Conservation (phyloP, 2,888 invertebrate genomes). For the Hipparchia sbordonii region DNA sequence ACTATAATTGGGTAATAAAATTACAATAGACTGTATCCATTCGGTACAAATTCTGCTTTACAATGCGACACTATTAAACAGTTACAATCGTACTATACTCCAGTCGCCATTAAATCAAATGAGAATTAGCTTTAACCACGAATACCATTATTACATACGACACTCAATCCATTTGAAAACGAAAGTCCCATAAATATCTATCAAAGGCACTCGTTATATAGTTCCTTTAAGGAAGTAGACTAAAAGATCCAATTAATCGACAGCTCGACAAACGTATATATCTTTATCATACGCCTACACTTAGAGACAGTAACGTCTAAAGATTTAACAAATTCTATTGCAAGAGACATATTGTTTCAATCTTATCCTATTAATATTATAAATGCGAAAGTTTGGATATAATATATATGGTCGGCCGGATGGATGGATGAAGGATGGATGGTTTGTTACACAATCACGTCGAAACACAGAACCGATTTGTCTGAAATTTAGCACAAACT, state of each 20-base stretch:
- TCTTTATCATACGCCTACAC: conserved; percentile 20
- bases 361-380: too few relatives aligned
- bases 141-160: conserved; percentile 15
- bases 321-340: neutral
- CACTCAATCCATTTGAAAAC: conserved; percentile 1
- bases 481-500: too few relatives aligned
- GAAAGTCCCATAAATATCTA: conserved; percentile 12
- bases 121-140: conserved; percentile 9
- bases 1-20: neutral
- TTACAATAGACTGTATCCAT: neutral
- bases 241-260: conserved; percentile 12
- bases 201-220: neutral
- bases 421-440: too few relatives aligned
- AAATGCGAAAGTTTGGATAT: too few relatives aligned
- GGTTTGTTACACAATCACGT: too few relatives aligned
- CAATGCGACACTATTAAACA: neutral
- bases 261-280: conserved; percentile 1
- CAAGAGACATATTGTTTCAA: neutral
- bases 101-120: neutral
- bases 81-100: neutral
- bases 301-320: conserved; percentile 4
- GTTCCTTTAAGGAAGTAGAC: conserved; percentile 10
- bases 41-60: neutral
- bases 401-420: too few relatives aligned
- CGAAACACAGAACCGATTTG: too few relatives aligned